Percentiles rank a stretch among this genome's conserved stretches.
Evolutionary conservation across 2,888 invertebrate genomes (phyloP).

Genomic region (Vanessa cardui): DNA sequence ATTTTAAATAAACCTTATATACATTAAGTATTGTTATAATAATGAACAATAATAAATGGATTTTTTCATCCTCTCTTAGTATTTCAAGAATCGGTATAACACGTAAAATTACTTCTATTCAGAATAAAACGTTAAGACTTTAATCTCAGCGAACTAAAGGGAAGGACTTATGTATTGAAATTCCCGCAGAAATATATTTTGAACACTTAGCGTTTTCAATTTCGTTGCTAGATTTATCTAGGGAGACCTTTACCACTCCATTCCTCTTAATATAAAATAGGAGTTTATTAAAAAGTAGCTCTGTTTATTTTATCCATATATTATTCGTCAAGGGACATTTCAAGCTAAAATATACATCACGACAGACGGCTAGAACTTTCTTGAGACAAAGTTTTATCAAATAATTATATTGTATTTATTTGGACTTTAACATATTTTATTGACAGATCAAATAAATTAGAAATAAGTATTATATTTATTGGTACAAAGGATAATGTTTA

Average conservation of each 20-base stretch:
- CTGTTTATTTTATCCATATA: conserved; percentile 10
- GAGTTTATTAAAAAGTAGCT: conserved; percentile 9
- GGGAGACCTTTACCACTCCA: conserved; percentile 16
- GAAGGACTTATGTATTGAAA: conserved; percentile 6
- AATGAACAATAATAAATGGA: too few species aligned
- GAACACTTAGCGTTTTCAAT: conserved; percentile 20
- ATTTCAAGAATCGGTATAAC: too few species aligned
- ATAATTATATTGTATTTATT: too few species aligned
- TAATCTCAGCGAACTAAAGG: conserved; percentile 1
- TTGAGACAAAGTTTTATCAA: not conserved
- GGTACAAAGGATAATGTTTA: too few species aligned
- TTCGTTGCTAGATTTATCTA: conserved; percentile 24
- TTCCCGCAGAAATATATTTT: not conserved
- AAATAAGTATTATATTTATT: too few species aligned
- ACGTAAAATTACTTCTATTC: not conserved
- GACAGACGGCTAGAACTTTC: not conserved
- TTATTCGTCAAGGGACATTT: not conserved
- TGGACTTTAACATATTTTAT: too few species aligned
- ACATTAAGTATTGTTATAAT: too few species aligned
- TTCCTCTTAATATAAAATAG: conserved; percentile 10
- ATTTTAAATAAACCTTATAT: too few species aligned
- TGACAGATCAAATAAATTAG: too few species aligned
- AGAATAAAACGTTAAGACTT: not conserved
- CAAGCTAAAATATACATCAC: not conserved
- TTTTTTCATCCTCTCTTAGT: too few species aligned